Conservation (phyloP, 2,797 vertebrate genomes). For the Coracias cyanogaster region DNA sequence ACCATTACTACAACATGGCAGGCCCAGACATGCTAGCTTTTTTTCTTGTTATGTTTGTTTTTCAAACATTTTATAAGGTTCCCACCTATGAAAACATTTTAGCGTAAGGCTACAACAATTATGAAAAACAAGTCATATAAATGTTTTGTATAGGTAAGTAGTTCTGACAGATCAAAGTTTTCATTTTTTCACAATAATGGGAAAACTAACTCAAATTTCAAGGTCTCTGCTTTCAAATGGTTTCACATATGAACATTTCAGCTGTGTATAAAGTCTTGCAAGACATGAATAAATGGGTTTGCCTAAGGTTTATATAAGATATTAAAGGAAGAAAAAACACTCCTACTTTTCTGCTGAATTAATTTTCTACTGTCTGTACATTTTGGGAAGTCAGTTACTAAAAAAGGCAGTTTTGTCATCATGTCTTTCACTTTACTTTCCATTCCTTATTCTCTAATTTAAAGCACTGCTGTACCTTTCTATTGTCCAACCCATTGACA, state of each 20-base stretch:
- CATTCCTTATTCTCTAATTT: background rate
- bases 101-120: background rate
- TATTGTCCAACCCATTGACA: background rate
- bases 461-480: background rate
- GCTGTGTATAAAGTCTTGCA: background rate
- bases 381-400: background rate
- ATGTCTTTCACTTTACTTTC: background rate
- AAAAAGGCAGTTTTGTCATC: background rate
- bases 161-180: accelerated
- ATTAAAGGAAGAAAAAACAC: no score
- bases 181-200: accelerated
- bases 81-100: background rate
- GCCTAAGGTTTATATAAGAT: background rate
- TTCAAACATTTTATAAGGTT: background rate
- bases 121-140: accelerated
- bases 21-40: background rate
- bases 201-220: background rate
- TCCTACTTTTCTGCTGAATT: background rate
- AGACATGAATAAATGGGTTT: background rate
- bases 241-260: background rate
- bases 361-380: background rate
- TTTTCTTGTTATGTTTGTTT: background rate
- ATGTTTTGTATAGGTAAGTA: background rate
- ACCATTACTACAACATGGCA: background rate
- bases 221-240: background rate